Conservation (phyloP, 1,140 invertebrate species). For the Meloidogyne floridensis region DNA sequence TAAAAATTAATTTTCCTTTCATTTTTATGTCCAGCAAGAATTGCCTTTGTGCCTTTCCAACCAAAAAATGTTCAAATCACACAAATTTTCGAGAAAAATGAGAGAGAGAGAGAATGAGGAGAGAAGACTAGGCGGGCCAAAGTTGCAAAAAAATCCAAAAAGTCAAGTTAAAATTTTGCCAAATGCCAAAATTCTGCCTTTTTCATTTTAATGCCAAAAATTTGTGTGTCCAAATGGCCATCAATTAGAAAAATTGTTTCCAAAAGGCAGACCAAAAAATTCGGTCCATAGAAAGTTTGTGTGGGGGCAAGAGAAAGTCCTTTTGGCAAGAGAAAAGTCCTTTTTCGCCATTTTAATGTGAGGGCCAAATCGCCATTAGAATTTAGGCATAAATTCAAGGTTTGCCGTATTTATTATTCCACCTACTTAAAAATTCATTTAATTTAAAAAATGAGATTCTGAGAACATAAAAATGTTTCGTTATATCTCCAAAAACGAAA, state of each 20-base stretch:
- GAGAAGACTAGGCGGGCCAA: not conserved
- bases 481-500: no score
- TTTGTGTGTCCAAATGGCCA: not conserved
- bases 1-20: not conserved
- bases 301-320: not conserved
- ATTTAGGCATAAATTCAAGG: constrained; percentile 7
- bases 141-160: not conserved
- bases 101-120: not conserved
- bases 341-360: constrained; percentile 15
- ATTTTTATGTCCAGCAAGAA: not conserved
- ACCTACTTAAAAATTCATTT: constrained; percentile 20
- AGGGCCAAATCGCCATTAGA: constrained; percentile 15
- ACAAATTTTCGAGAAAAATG: constrained; percentile 10
- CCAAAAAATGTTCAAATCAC: not conserved
- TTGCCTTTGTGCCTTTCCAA: not conserved
- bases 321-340: constrained; percentile 6
- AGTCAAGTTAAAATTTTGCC: no score
- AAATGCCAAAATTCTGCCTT: not conserved
- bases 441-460: constrained; percentile 2
- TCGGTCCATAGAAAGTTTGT: no score
- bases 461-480: not conserved
- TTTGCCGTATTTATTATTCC: constrained; percentile 12
- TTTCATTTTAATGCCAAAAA: not conserved
- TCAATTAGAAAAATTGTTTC: not conserved
- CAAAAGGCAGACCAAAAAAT: not conserved